Evolutionary conservation across 2,888 invertebrate species (phyloP).

Genomic region (Spicauda simplicius): DNA sequence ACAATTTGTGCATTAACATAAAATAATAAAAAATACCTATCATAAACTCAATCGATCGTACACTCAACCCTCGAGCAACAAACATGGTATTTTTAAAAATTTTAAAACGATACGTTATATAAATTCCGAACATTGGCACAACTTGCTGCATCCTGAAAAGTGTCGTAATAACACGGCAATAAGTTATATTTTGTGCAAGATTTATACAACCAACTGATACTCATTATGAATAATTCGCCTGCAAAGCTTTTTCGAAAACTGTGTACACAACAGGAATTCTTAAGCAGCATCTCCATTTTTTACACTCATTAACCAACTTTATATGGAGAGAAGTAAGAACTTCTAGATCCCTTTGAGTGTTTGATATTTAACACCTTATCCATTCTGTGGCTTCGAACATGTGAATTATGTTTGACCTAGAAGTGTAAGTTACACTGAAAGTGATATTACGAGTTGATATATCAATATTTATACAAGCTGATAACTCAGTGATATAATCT

Average conservation of each 20-base stretch:
- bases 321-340: slow-evolving; percentile 7
- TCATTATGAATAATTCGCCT: slow-evolving; percentile 78
- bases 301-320: slow-evolving; percentile 30
- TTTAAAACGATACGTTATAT: slow-evolving; percentile 64
- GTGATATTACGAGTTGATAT: neutral
- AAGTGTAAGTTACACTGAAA: neutral
- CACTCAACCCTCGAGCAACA: slow-evolving; percentile 73
- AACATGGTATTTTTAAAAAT: slow-evolving; percentile 63
- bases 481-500: too few species aligned
- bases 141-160: slow-evolving; percentile 64
- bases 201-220: slow-evolving; percentile 58
- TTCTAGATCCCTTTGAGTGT: neutral
- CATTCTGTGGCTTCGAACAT: neutral
- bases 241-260: slow-evolving; percentile 74
- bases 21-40: slow-evolving; percentile 75
- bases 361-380: slow-evolving; percentile 3
- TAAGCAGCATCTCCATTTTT: slow-evolving; percentile 60
- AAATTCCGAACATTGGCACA: slow-evolving; percentile 70
- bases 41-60: slow-evolving; percentile 71
- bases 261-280: slow-evolving; percentile 74
- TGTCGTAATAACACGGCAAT: slow-evolving; percentile 65
- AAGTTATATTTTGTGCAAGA: slow-evolving; percentile 70
- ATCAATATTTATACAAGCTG: too few species aligned
- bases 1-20: slow-evolving; percentile 74
- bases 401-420: neutral